Percentiles rank a stretch among this genome's conserved stretches.
Conservation (phyloP, 1,140 invertebrate species). For the Drosophila obscura region DNA sequence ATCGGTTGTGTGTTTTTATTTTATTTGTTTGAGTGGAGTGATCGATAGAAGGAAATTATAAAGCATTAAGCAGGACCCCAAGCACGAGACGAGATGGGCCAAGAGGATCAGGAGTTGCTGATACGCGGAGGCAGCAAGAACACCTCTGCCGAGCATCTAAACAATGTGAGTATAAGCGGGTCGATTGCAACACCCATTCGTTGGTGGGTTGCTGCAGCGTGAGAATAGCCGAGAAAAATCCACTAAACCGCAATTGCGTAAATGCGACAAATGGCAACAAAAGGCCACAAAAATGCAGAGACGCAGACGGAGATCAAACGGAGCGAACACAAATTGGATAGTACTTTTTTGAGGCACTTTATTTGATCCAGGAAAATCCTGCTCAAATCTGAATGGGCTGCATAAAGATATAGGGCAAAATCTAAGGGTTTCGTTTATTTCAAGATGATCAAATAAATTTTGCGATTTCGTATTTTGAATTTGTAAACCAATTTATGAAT, state of each 20-base stretch:
- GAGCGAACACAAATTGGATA: no score
- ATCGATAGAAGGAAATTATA: conserved; percentile 5
- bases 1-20: neutral
- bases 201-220: conserved; percentile 34
- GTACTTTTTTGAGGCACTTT: no score
- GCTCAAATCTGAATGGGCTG: no score
- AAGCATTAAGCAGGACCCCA: neutral
- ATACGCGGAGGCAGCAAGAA: conserved; percentile 72
- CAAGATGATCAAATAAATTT: no score
- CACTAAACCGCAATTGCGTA: conserved; percentile 36
- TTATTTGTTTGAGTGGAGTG: conserved; percentile 28
- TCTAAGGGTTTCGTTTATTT: no score
- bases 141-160: conserved; percentile 72
- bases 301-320: no score
- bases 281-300: neutral
- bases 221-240: conserved; percentile 44
- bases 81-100: conserved; percentile 56
- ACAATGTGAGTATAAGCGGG: conserved; percentile 61
- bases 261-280: conserved; percentile 8
- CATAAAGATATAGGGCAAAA: no score
- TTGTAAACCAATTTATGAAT: no score
- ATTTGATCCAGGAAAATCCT: no score
- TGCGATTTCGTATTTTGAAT: no score
- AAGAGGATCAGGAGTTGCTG: conserved; percentile 80
- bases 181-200: conserved; percentile 31